These are phyloP conservation scores for Argyresthia albistria DNA, from an alignment of 2,888 invertebrate genomes.

Conservation along the genomic window DNA sequence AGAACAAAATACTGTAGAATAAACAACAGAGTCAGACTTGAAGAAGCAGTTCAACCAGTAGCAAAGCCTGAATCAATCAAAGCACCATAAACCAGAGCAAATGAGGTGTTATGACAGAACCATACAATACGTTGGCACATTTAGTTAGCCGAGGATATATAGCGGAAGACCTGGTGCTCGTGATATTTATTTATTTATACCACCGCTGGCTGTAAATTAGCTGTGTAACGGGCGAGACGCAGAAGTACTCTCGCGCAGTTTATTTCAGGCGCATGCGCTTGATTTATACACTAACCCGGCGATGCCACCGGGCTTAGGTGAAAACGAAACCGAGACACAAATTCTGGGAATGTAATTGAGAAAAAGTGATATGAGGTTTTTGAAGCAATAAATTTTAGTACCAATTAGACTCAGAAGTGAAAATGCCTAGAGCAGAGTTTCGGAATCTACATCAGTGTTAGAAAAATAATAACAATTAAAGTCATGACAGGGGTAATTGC, in stretches of 20 bases:
- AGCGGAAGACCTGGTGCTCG: constrained; percentile 23
- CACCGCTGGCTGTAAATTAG: constrained; percentile 68
- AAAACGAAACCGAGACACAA: constrained; percentile 39
- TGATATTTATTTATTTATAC: constrained; percentile 67
- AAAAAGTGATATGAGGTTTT: neutral
- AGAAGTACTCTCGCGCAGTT: constrained; percentile 54
- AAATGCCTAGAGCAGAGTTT: no score
- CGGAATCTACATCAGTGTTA: no score
- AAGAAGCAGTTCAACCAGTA: neutral
- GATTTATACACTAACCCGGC: constrained; percentile 56
- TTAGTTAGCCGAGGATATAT: constrained; percentile 53
- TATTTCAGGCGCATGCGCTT: constrained; percentile 60
- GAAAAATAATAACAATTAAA: no score
- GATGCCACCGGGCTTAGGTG: constrained; percentile 14
- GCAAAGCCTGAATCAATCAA: neutral
- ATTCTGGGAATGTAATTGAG: constrained; percentile 17
- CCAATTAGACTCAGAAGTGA: neutral
- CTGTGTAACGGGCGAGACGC: constrained; percentile 54
- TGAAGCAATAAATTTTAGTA: neutral
- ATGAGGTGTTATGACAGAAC: constrained; percentile 56
- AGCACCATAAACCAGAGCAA: constrained; percentile 1
- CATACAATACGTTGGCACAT: constrained; percentile 51
- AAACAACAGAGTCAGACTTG: no score
- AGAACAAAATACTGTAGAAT: no score
- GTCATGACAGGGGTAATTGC: no score